A percentile compares a stretch with the other conserved stretches of the same genome.
phyloP scores from a whole-genome alignment of 2,888 invertebrate genomes.

The Drepana falcataria region DNA sequence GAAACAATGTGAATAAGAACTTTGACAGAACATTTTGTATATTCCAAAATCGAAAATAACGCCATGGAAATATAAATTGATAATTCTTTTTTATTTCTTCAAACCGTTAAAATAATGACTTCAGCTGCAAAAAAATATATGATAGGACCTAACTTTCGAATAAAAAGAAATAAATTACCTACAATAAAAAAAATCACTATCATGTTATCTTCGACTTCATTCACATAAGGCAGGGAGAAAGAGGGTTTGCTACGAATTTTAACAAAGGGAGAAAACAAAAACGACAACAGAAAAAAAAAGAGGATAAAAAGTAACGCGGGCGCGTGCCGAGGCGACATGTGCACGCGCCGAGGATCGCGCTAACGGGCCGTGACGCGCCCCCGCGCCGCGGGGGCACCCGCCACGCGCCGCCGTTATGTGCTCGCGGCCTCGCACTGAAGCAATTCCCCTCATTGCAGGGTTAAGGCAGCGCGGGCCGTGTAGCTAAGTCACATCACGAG shows the following conservation, averaged over 20 bases:
- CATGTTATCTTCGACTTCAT: conserved; percentile 27
- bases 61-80: too few species aligned
- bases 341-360: conserved; percentile 67
- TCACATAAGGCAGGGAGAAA: conserved; percentile 41
- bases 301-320: conserved; percentile 62
- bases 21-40: too few species aligned
- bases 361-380: conserved; percentile 65
- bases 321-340: conserved; percentile 77
- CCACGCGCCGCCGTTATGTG: conserved; percentile 8
- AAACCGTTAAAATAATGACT: too few species aligned
- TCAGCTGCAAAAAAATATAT: too few species aligned
- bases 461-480: too few species aligned
- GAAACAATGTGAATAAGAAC: too few species aligned
- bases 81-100: too few species aligned
- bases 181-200: conserved; percentile 8
- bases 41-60: too few species aligned
- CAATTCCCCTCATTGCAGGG: conserved; percentile 40
- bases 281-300: conserved; percentile 62
- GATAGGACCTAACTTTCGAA: too few species aligned
- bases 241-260: conserved; percentile 48
- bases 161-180: neutral
- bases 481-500: too few species aligned
- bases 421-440: conserved; percentile 41
- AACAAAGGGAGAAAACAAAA: conserved; percentile 71
- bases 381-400: conserved; percentile 12